Percentiles rank a stretch among this genome's conserved stretches.
These are phyloP conservation scores for Sepiola atlantica DNA, from an alignment of 2,888 invertebrate genomes.

Conservation along the genomic window DNA sequence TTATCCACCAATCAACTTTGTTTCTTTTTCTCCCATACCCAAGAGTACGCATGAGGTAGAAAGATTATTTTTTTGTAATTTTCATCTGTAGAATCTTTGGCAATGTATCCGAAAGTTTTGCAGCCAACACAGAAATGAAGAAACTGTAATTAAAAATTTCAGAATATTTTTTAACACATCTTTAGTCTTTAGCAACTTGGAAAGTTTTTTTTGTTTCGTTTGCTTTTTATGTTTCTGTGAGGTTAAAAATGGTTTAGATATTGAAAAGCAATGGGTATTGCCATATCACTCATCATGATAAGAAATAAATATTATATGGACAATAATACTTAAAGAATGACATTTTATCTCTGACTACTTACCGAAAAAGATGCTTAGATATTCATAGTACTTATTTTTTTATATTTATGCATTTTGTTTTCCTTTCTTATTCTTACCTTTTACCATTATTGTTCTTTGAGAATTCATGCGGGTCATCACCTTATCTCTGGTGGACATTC, in stretches of 20 bases:
- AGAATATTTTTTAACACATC: background rate
- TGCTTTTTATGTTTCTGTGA: background rate
- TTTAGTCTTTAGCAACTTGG: background rate
- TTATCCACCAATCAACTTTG: no score
- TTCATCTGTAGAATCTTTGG: background rate
- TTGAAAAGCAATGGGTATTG: background rate
- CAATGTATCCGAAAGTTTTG: background rate
- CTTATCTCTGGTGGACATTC: background rate
- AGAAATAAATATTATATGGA: slow-evolving; percentile 32
- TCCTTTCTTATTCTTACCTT: background rate
- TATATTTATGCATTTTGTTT: no score
- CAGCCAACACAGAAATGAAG: background rate
- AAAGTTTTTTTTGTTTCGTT: background rate
- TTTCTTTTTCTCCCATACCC: no score
- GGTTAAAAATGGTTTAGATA: background rate
- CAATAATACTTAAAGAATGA: slow-evolving; percentile 6
- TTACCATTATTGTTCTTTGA: background rate
- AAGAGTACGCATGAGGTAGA: no score
- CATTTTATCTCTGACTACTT: background rate
- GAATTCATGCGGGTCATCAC: background rate
- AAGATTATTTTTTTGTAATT: background rate
- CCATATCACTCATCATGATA: background rate
- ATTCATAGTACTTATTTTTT: background rate
- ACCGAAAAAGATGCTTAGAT: background rate
- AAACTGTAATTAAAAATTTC: background rate